Percentiles rank a stretch among this genome's conserved stretches.
phyloP scores from a whole-genome alignment of 2,113 vertebrate species.

The Holacanthus passer region DNA sequence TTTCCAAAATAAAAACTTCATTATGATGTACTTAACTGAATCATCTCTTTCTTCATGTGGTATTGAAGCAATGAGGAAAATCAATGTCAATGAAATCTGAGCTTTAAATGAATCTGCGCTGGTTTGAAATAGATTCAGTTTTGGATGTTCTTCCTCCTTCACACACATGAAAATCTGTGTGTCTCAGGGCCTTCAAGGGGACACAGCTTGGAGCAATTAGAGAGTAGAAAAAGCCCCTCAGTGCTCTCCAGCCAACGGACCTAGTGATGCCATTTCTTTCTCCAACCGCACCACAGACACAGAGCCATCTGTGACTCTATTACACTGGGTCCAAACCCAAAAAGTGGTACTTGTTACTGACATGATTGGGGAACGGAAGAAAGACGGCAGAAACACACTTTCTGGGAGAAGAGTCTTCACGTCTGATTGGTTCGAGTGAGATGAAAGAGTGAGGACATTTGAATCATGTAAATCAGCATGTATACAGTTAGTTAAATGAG shows the following conservation, averaged over 20 bases:
- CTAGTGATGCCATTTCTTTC: conserved; percentile 75
- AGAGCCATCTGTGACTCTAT: conserved; percentile 76
- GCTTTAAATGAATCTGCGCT: conserved; percentile 10
- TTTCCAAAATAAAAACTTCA: conserved; percentile 85
- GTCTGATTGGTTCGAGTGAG: not conserved
- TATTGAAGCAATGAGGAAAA: not conserved
- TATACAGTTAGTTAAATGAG: conserved; percentile 9
- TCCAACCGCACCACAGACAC: conserved; percentile 68
- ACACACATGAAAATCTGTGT: conserved; percentile 48
- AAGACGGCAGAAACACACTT: conserved; percentile 30
- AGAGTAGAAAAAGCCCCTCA: conserved; percentile 76
- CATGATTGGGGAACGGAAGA: conserved; percentile 54
- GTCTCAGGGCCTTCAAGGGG: conserved; percentile 68
- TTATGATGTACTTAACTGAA: conserved; percentile 62
- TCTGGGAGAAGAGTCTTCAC: not conserved
- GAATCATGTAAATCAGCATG: conserved; percentile 26
- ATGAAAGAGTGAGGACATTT: not conserved
- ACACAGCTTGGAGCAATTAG: conserved; percentile 84
- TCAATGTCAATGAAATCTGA: not conserved
- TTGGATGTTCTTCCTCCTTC: conserved; percentile 11
- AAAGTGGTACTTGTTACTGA: conserved; percentile 63
- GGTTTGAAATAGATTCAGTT: conserved; percentile 31
- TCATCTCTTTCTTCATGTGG: conserved; percentile 40
- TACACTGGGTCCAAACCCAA: conserved; percentile 65
- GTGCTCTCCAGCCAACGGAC: conserved; percentile 68